Percentiles rank a stretch among this genome's conserved stretches.
These are phyloP conservation scores for Archegozetes longisetosus DNA, from an alignment of 1,140 invertebrate genomes.

Conservation along the genomic window DNA sequence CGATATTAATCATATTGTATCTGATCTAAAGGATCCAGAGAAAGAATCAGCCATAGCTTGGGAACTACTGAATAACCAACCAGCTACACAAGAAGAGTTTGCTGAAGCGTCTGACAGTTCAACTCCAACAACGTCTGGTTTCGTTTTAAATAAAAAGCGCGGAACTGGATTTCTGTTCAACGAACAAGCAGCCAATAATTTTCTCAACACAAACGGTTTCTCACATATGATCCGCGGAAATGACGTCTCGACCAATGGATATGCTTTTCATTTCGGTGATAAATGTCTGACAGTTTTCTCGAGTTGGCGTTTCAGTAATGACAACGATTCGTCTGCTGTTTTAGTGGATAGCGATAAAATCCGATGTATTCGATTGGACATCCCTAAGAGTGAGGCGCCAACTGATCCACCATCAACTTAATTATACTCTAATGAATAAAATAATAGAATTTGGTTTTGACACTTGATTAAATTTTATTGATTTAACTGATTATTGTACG, in stretches of 20 bases:
- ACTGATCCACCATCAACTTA: too few species aligned
- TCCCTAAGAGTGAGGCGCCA: too few species aligned
- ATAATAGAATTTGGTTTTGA: too few species aligned
- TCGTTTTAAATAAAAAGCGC: conserved; percentile 43
- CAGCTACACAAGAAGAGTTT: conserved; percentile 30
- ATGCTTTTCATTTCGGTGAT: conserved; percentile 37
- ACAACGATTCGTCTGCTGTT: background rate
- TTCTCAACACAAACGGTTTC: conserved; percentile 43
- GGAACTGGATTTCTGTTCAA: conserved; percentile 54
- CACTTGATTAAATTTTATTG: too few species aligned
- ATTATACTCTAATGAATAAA: too few species aligned
- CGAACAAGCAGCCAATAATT: conserved; percentile 42
- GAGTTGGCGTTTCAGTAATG: background rate
- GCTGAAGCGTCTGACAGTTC: background rate
- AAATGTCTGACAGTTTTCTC: conserved; percentile 48
- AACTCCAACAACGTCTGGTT: conserved; percentile 32
- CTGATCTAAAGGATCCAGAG: conserved; percentile 43
- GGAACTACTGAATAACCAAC: conserved; percentile 63
- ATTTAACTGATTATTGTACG: too few species aligned
- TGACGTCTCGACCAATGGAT: conserved; percentile 37
- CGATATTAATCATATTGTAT: conserved; percentile 40
- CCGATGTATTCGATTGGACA: too few species aligned
- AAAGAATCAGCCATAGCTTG: conserved; percentile 47
- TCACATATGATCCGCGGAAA: conserved; percentile 52
- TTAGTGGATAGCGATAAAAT: background rate